Base-by-base conservation (phyloP, 2,888 invertebrate species). In the Ischnura elegans region DNA sequence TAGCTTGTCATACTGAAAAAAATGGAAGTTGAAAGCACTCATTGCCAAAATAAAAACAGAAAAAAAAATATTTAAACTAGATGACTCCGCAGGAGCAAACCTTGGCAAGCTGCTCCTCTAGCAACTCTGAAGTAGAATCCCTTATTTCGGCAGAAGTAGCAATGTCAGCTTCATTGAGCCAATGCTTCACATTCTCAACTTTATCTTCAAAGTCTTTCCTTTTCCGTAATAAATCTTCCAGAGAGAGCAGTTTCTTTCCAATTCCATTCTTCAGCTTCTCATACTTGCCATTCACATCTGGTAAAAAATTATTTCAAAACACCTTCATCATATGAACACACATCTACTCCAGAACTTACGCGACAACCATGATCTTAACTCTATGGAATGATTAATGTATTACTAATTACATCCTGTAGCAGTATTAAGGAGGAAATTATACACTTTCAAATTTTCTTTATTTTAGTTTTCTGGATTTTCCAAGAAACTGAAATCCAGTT, bases 161-260 rank as follows among this genome's bases (percentile, higher is more conserved):
- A 0, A 98, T 98, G 96, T 99, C 99, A 47, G 98, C 98, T 96
- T 99, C 98, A 95, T 98, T 98, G 76, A 99, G 96, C 99, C 99
- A 99, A 95, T 98, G 97, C 94, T 98, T 97, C 95, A 98, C 98
- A 95, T 97, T 97, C 94, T 98, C 98, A 90, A 98, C 97, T 94
- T 98, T 98, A 86, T 97, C 97, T 96, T 99, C 99, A 95, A 98
- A 98, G 87, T 98, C 97, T 95, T 97, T 98, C 94, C 99, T 97
- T 25, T 98, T 97, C 95, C 98, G 97, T 21, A 98, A 96, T 21
- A 98, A 96, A 96, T 98, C 98, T 76, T 97, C 97, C 46, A 99
- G 96, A 0, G 97, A 97, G 94, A 97, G 97, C 94, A 98, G 97
- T 95, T 98, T 98, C 93, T 98, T 97, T 93, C 97, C 97, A 47